Percentiles rank a stretch among this genome's conserved stretches.
phyloP scores from a whole-genome alignment of 2,888 invertebrate species.

The Sphecodes monilicornis region DNA sequence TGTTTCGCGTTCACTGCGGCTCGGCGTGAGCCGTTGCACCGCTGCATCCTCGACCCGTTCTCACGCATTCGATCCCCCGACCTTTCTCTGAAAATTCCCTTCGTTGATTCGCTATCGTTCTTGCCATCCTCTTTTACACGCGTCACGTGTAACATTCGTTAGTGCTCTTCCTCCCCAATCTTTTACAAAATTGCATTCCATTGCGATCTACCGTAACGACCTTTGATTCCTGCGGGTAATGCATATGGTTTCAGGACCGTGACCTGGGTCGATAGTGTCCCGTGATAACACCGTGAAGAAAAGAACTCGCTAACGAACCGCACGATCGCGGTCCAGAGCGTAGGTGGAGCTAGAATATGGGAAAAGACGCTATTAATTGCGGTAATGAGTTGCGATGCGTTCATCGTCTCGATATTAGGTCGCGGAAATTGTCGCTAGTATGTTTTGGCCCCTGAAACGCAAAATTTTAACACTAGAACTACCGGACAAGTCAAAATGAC shows the following conservation, averaged over 20 bases:
- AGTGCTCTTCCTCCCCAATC: not conserved
- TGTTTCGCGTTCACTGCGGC: not conserved
- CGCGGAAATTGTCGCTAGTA: too few species aligned
- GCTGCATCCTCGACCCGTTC: not conserved
- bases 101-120: not conserved
- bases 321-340: not conserved
- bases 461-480: too few species aligned
- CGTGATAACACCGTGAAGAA: not conserved
- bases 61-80: not conserved
- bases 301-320: not conserved
- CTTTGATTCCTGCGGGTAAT: not conserved
- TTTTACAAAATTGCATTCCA: not conserved
- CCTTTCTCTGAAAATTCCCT: not conserved
- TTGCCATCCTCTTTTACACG: not conserved
- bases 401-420: not conserved
- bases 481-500: too few species aligned
- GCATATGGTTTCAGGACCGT: not conserved
- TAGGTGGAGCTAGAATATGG: not conserved
- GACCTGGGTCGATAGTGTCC: not conserved
- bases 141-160: not conserved
- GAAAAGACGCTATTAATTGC: not conserved
- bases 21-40: not conserved
- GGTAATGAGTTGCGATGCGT: not conserved
- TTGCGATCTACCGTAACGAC: conserved; percentile 1
- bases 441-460: too few species aligned